Base-by-base conservation (phyloP, 2,797 vertebrate species). In the Podarcis lilfordi region DNA sequence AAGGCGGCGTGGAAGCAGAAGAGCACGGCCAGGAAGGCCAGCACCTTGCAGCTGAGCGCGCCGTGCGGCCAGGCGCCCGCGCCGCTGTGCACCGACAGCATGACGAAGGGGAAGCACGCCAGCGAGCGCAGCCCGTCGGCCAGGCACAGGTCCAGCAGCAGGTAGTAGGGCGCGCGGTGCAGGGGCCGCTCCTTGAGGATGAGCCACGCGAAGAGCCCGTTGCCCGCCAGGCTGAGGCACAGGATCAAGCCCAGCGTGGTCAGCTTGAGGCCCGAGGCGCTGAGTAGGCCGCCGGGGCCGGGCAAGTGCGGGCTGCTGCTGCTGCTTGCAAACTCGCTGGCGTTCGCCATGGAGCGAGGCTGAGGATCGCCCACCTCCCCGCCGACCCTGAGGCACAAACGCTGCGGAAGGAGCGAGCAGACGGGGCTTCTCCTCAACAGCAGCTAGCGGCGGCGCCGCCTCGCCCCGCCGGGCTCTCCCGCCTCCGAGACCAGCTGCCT, bases 1-100 rank as follows among this genome's bases (percentile, higher is more conserved):
- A 99, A 99, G 95, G 98, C 98, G 85, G 98, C 98, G 94, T 99
- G 99, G 96, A 99, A 99, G 96, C 98, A 99, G 96, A 98, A 98
- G 75, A 99, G 98, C 86, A 98, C 98, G 61, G 98, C 98, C 95
- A 98, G 92, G 95, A 99, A 99, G 92, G 98, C 98, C 91, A 98
- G 96, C 92, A 98, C 96, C 96, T 98, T 98, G 97, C 99, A 99
- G 97, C 97, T 97, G 84, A 98, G 96, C 29, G 96, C 95, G 89
- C 98, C 96, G 95, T 98, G 98, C 88, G 97, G 97, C 98, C 98
- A 98, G 88, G 96, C 92, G 8, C 94, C 93, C 5, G 98, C 98
- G 87, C 98, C 98, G 90, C 97, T 97, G 95, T 96, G 92, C 96
- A 98, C 97, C 7, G 98, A 98, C 84, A 98, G 97, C 98, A 99